phyloP scores from a whole-genome alignment of 2,797 vertebrate genomes.

The Phataginus tricuspis region DNA sequence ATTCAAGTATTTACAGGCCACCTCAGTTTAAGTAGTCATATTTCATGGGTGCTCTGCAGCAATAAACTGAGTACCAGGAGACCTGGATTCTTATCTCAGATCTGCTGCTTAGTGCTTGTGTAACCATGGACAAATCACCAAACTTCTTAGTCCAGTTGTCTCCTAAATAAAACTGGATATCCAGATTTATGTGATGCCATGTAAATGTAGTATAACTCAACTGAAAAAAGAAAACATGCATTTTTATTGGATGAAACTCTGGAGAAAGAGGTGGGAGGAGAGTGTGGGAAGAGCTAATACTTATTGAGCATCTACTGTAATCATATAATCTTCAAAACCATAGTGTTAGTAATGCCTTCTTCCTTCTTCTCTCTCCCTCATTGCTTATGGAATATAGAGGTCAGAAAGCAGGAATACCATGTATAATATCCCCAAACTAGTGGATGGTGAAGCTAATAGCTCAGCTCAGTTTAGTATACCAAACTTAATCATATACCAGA shows the following conservation, averaged over 20 bases:
- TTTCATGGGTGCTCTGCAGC: not conserved
- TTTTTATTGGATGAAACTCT: not conserved
- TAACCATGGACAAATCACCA: not conserved
- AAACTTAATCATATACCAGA: not conserved
- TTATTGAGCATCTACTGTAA: not conserved
- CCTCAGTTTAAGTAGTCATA: not conserved
- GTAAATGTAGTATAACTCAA: not conserved
- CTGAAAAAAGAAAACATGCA: not conserved
- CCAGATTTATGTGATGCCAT: not conserved
- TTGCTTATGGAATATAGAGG: not conserved
- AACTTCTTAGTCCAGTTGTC: not conserved
- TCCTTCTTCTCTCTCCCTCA: not conserved
- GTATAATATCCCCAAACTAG: not conserved
- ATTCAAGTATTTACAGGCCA: conserved; percentile 56
- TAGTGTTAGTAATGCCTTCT: not conserved
- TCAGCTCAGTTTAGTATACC: not conserved
- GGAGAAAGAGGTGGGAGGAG: not conserved
- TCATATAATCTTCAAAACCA: not conserved
- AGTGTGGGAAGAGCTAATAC: not conserved
- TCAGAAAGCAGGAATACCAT: not conserved
- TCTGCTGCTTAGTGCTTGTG: not conserved
- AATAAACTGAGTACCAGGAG: not conserved
- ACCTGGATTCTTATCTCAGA: not conserved
- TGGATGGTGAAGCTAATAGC: not conserved
- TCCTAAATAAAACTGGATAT: not conserved